phyloP scores from a whole-genome alignment of 2,888 invertebrate genomes.

The Argynnis bischoffii region DNA sequence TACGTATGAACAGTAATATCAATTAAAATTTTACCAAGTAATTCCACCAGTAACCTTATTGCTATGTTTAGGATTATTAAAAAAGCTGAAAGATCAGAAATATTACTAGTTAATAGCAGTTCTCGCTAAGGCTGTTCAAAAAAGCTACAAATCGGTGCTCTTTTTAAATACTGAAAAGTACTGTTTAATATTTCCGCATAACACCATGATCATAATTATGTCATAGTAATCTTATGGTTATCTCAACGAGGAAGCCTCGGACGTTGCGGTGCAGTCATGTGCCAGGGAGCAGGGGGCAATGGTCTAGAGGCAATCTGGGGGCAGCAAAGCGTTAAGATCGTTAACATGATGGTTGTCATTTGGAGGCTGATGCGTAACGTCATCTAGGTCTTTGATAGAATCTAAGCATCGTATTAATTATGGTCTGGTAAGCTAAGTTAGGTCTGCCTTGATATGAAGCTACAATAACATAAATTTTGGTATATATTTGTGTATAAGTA shows the following conservation, averaged over 20 bases:
- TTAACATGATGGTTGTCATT: slow-evolving; percentile 72
- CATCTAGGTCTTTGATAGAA: slow-evolving; percentile 39
- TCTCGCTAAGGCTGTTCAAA: too few species aligned
- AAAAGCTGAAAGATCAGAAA: too few species aligned
- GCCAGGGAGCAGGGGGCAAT: slow-evolving; percentile 74
- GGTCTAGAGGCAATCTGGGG: slow-evolving; percentile 76
- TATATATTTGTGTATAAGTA: neutral
- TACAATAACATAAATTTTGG: neutral
- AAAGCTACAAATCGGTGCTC: neutral
- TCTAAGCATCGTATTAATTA: slow-evolving; percentile 29
- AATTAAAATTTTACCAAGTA: too few species aligned
- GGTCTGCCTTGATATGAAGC: neutral
- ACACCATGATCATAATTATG: slow-evolving; percentile 11
- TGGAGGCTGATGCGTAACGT: slow-evolving; percentile 54
- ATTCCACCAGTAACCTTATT: too few species aligned
- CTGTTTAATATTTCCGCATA: neutral
- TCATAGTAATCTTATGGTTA: slow-evolving; percentile 28
- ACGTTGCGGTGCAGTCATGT: slow-evolving; percentile 73
- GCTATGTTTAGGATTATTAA: too few species aligned
- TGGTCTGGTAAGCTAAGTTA: neutral
- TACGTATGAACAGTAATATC: too few species aligned
- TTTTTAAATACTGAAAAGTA: neutral
- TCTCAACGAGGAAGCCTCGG: slow-evolving; percentile 62
- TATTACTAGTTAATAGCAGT: too few species aligned
- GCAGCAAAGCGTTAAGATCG: slow-evolving; percentile 80